A percentile compares a stretch with the other conserved stretches of the same genome.
phyloP scores from a whole-genome alignment of 2,888 invertebrate genomes.

The Arrhopalites spinosus region DNA sequence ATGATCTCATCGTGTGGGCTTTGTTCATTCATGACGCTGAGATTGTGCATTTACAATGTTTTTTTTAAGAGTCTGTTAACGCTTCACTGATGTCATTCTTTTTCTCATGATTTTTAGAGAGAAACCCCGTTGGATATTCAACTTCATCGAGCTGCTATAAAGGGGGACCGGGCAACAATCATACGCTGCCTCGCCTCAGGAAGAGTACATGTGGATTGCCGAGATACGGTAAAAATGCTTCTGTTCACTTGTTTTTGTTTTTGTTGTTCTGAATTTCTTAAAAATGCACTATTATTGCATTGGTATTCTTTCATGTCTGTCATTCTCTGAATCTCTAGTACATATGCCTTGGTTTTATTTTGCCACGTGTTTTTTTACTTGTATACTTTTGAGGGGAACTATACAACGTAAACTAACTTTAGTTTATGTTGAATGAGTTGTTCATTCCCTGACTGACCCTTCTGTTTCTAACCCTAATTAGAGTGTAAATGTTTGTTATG shows the following conservation, averaged over 20 bases:
- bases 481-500: background rate
- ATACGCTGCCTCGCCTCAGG: conserved; percentile 84
- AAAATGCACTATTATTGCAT: background rate
- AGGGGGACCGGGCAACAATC: conserved; percentile 79
- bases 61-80: background rate
- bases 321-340: background rate
- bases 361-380: background rate
- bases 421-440: no score
- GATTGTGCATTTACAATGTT: background rate
- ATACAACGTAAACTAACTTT: no score
- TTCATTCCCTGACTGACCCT: no score
- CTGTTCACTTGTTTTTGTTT: background rate
- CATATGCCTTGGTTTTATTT: background rate
- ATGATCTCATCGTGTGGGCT: background rate
- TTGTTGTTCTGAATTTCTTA: background rate
- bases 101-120: conserved; percentile 67
- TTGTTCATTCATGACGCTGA: background rate
- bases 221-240: conserved; percentile 75
- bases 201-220: conserved; percentile 92
- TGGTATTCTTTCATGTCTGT: background rate
- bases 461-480: background rate
- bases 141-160: conserved; percentile 85
- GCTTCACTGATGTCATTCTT: conserved; percentile 1
- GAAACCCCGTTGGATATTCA: conserved; percentile 91
- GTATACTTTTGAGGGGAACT: no score